Evolutionary conservation across 2,113 vertebrate genomes (phyloP), one percentile per base, ranked within the genome.

Genomic region (Sinocyclocheilus grahami): DNA sequence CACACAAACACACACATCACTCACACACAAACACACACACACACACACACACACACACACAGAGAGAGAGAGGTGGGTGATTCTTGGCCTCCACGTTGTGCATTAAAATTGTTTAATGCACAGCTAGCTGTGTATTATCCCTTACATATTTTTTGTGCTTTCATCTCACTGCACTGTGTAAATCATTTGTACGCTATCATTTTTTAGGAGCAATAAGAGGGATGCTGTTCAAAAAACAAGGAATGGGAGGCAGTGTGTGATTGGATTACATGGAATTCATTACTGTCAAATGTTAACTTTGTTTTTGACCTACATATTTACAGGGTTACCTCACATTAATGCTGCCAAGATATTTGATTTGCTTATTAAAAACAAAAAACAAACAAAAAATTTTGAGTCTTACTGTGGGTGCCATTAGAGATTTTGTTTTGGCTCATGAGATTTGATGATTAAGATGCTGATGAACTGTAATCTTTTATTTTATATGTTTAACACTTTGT

Each of bases 281-380:
- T 81, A 81, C 60, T 65, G 39, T 81, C 60, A 65, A 81, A 81
- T 81, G 78, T 24, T 81, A 81, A 81, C 22, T 81, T 81, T 10
- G 60, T 81, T 37, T 60, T 79, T 60, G n/a, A 65, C 79, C 60
- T 81, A 81, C 60, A 81, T 81, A 81, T 81, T 81, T 67, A 67
- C 2, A 4, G 14, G n/a, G n/a, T 81, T 81, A 81, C 39, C 60
- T 81, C 39, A 27, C 60, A 48, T 30, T 48, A 81, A 67, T n/a
- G 30, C n/a, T 81, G 60, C 60, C 60, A 81, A 81, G n/a, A 48
- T 46, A 48, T 65, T 65, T 48, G 60, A 24, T 81, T 48, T 30
- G n/a, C n/a, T 81, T 48, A 48, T 27, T 81, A 27, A 48, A 63
- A 27, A 5, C 14, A 75, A 46, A 46, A 33, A 33, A 33, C 30